Base-by-base conservation (phyloP, 2,113 vertebrate genomes). In the Paraplagusia blochii region DNA sequence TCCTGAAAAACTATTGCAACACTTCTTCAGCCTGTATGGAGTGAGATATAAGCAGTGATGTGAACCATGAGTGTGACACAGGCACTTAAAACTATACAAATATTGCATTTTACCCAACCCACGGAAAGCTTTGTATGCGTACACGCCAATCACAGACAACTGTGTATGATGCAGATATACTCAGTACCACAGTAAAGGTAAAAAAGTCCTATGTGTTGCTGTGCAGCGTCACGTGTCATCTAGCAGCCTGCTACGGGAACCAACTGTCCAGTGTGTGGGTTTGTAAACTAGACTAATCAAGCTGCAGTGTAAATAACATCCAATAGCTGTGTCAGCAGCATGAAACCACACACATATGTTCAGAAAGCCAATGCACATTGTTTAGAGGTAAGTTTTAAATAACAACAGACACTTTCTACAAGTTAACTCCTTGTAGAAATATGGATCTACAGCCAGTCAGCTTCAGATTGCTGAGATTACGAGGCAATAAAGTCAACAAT, bases 31-130 rank as follows among this genome's bases (percentile, higher is more conserved):
- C 75, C 71, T 72, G 17, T 34, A 72, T 16, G 66, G 61, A 70
- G 69, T 64, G 57, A 36, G 17, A 74, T 29, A n/a, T n/a, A n/a
- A n/a, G n/a, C 15, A n/a, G 66, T 18, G 44, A 44, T 13, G 18
- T 43, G 19, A 14, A 50, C 11, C 34, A 16, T n/a, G 15, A 70
- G 15, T 42, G 43, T 9, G 18, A 46, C 13, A 81, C 78, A 85
- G 85, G 83, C 83, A 87, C 81, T 87, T 85, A 55, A 70, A 79
- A 76, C 83, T 79, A 82, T 59, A 66, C 68, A 54, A 69, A 74
- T 44, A 56, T 8, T 45, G 11, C 11, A 57, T 54, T 63, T 62
- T 62, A 69, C 59, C 44, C 54, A 51, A 76, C 51, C 55, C 29
- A 38, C 34, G 39, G 54, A 50, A 66, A 72, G 72, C 69, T 59